These are phyloP conservation scores for Neosalanx taihuensis DNA, from an alignment of 2,797 vertebrate genomes.

Conservation along the genomic window DNA sequence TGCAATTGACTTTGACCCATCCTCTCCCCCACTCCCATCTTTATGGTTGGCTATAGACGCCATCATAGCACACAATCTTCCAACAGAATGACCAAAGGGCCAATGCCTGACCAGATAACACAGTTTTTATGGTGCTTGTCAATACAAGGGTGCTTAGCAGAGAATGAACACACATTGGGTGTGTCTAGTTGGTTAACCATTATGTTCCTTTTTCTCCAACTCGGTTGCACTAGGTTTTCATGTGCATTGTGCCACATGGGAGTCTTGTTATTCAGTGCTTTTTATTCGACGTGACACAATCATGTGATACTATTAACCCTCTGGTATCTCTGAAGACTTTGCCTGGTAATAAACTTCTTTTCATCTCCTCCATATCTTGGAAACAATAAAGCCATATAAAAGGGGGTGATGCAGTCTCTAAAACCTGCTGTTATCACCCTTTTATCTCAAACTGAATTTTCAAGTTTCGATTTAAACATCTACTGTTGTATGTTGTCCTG, in stretches of 20 bases:
- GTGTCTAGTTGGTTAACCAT: slow-evolving; percentile 65
- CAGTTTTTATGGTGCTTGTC: slow-evolving; percentile 72
- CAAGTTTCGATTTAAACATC: too few species aligned
- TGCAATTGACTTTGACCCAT: slow-evolving; percentile 69
- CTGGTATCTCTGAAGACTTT: slow-evolving; percentile 52
- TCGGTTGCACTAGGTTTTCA: slow-evolving; percentile 4
- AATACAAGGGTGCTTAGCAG: slow-evolving; percentile 62
- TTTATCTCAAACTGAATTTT: slow-evolving; percentile 16
- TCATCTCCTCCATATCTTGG: slow-evolving; percentile 23
- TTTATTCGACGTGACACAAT: slow-evolving; percentile 2
- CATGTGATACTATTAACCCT: background rate
- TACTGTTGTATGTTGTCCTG: too few species aligned
- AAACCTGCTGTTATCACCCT: slow-evolving; percentile 8
- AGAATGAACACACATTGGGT: slow-evolving; percentile 63
- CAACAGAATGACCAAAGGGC: slow-evolving; percentile 69
- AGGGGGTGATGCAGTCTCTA: slow-evolving; percentile 3
- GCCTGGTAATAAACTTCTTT: slow-evolving; percentile 50
- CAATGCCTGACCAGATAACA: slow-evolving; percentile 73
- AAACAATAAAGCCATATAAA: slow-evolving; percentile 59
- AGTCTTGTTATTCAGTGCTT: slow-evolving; percentile 6
- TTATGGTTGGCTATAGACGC: slow-evolving; percentile 68
- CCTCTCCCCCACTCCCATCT: slow-evolving; percentile 68
- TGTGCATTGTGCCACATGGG: background rate
- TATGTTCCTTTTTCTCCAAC: slow-evolving; percentile 40
- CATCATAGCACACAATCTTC: slow-evolving; percentile 60